These are phyloP conservation scores for Chaetodon trifascialis DNA, from an alignment of 2,113 vertebrate species.

Conservation along the genomic window DNA sequence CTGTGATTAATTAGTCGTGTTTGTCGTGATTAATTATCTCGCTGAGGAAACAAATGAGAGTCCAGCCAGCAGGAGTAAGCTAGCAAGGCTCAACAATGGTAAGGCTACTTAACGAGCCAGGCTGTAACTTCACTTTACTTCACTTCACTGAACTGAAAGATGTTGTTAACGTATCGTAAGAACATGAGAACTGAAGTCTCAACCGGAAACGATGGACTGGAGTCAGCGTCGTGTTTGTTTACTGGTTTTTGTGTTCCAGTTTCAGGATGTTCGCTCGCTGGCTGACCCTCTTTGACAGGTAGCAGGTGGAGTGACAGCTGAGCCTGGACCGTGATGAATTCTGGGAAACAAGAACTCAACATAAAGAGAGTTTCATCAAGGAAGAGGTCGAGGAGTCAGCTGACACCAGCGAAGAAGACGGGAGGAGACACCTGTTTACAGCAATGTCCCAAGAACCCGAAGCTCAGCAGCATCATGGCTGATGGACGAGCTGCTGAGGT, in stretches of 20 bases:
- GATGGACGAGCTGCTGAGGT: slow-evolving; percentile 28
- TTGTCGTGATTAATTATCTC: background rate
- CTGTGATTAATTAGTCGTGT: background rate
- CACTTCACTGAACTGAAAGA: too few relatives aligned
- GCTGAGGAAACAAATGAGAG: background rate
- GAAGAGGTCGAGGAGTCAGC: slow-evolving; percentile 74
- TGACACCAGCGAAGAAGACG: slow-evolving; percentile 68
- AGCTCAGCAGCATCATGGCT: slow-evolving; percentile 29
- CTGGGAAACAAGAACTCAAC: slow-evolving; percentile 47
- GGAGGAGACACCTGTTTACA: background rate
- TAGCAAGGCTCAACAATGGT: background rate
- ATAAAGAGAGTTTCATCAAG: slow-evolving; percentile 73
- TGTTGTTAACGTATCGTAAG: too few relatives aligned
- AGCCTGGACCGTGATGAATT: slow-evolving; percentile 53
- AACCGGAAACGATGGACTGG: too few relatives aligned
- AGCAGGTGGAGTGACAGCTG: background rate
- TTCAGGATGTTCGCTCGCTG: too few relatives aligned
- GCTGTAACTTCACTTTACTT: too few relatives aligned
- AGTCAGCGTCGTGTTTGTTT: too few relatives aligned
- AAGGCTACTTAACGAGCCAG: too few relatives aligned
- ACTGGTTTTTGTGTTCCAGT: background rate
- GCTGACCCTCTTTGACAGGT: background rate
- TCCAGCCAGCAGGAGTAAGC: background rate
- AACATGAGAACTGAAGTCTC: too few relatives aligned
- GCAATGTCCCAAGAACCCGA: background rate